phyloP scores from a whole-genome alignment of 1,140 invertebrate species.

The Caenorhabditis briggsae region DNA sequence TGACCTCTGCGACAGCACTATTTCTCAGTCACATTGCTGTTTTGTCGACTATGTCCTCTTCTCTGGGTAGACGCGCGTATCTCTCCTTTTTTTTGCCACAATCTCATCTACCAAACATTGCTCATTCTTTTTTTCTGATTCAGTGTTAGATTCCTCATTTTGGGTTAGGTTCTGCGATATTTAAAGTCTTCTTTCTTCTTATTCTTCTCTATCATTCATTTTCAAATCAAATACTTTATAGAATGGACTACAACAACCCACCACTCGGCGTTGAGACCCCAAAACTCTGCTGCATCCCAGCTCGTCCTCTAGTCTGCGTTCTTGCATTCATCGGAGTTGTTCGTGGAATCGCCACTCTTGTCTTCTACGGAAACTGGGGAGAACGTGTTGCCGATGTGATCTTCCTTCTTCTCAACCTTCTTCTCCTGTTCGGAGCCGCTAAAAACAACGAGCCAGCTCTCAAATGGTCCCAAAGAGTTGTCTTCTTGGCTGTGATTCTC shows the following conservation, averaged over 20 bases:
- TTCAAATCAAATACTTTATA: background rate
- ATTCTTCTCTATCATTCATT: too few relatives aligned
- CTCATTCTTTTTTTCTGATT: background rate
- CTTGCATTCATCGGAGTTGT: background rate
- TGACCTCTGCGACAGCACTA: background rate
- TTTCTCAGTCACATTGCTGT: slow-evolving; percentile 18
- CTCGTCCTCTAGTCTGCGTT: slow-evolving; percentile 22
- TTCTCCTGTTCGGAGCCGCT: slow-evolving; percentile 37
- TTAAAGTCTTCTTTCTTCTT: background rate
- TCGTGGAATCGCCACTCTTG: slow-evolving; percentile 5
- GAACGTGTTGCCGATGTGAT: slow-evolving; percentile 8
- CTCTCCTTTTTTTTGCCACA: background rate
- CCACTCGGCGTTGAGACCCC: slow-evolving; percentile 8
- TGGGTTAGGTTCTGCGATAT: background rate
- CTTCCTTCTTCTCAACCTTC: slow-evolving; percentile 20
- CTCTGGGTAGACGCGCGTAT: background rate
- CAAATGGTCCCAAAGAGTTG: slow-evolving; percentile 32
- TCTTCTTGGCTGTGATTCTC: background rate
- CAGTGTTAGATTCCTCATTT: background rate
- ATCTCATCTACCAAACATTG: background rate
- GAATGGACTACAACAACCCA: slow-evolving; percentile 41
- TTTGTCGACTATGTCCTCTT: slow-evolving; percentile 6
- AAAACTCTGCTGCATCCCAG: slow-evolving; percentile 36
- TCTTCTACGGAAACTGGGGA: background rate
- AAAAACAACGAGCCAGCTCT: slow-evolving; percentile 20